Conservation (phyloP, 2,888 invertebrate species). For the Euproctis similis region DNA sequence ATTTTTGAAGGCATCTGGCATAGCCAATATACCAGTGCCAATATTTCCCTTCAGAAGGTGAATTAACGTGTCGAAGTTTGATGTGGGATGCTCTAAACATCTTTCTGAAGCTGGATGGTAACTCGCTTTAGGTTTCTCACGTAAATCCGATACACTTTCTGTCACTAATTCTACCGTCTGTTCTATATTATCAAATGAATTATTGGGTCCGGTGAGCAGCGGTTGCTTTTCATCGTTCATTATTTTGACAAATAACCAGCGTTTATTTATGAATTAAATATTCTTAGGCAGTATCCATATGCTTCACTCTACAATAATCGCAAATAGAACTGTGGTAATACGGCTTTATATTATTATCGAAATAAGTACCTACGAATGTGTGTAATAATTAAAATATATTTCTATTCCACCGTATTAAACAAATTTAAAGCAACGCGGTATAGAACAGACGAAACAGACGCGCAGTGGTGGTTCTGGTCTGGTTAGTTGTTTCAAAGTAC, state of each 20-base stretch:
- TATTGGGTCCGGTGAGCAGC: conserved; percentile 69
- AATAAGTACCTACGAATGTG: too few relatives aligned
- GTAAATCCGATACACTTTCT: conserved; percentile 36
- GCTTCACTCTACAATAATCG: too few relatives aligned
- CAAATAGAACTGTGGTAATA: too few relatives aligned
- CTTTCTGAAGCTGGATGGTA: conserved; percentile 80
- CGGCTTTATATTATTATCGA: too few relatives aligned
- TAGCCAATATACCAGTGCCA: conserved; percentile 96
- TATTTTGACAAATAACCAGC: conserved; percentile 26
- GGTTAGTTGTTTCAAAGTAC: too few relatives aligned
- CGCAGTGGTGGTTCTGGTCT: too few relatives aligned
- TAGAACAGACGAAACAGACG: too few relatives aligned
- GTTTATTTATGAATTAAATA: too few relatives aligned
- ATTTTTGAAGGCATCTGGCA: conserved; percentile 96
- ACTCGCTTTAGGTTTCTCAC: conserved; percentile 44
- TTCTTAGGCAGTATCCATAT: not conserved
- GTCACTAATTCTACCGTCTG: conserved; percentile 52
- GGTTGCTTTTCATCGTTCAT: conserved; percentile 84
- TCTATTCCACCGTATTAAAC: too few relatives aligned
- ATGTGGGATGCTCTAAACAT: conserved; percentile 85
- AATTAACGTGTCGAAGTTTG: conserved; percentile 85
- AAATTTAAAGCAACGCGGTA: too few relatives aligned
- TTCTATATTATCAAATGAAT: conserved; percentile 44
- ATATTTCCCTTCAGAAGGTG: conserved; percentile 84
- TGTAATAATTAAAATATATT: too few relatives aligned